phyloP scores from a whole-genome alignment of 1,140 invertebrate genomes.

The Meloidogyne chitwoodi region DNA sequence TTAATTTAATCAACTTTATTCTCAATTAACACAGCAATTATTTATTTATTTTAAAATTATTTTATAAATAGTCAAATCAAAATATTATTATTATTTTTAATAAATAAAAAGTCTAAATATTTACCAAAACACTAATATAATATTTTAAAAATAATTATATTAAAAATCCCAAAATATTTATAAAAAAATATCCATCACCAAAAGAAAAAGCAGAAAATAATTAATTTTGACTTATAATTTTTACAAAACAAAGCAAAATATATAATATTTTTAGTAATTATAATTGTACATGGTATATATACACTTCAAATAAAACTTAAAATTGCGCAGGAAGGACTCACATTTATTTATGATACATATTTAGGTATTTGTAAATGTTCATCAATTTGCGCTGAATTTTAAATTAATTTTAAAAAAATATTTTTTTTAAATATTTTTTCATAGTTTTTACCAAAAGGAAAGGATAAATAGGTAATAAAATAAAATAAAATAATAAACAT shows the following conservation, averaged over 20 bases:
- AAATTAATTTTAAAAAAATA: neutral
- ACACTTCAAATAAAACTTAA: neutral
- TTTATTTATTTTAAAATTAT: no score
- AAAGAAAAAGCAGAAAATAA: neutral
- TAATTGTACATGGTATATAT: neutral
- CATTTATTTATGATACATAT: neutral
- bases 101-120: no score
- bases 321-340: neutral
- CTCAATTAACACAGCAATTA: no score
- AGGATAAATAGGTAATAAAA: neutral
- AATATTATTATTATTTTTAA: no score
- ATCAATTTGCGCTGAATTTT: neutral
- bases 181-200: neutral
- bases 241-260: neutral
- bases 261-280: neutral
- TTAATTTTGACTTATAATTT: neutral
- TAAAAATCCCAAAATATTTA: no score
- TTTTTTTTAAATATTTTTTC: neutral
- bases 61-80: no score
- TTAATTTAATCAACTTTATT: neutral
- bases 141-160: no score
- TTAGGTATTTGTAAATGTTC: constrained; percentile 2
- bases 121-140: no score
- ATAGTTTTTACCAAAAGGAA: neutral
- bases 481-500: no score